A percentile compares a stretch with the other conserved stretches of the same genome.
phyloP scores from a whole-genome alignment of 53 echinoderm and acorn worm genomes.

The Paelopatides confundens region DNA sequence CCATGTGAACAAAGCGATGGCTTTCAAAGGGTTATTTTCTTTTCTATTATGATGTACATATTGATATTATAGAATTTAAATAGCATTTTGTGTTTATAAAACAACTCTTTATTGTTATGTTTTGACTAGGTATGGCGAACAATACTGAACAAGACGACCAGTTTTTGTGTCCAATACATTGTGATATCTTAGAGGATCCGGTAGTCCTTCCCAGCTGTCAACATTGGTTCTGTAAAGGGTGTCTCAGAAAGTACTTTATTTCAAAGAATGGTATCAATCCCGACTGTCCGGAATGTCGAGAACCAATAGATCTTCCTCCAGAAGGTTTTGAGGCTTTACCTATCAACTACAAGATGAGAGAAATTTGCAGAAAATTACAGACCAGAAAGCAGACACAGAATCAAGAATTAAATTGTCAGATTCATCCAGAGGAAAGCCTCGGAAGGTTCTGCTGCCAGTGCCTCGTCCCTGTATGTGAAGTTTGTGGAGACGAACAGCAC shows the following conservation, averaged over 20 bases:
- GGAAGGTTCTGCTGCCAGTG: constrained; percentile 13
- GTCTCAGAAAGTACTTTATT: not conserved
- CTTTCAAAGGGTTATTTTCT: no score
- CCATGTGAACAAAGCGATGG: no score
- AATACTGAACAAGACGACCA: not conserved
- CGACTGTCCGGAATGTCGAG: constrained; percentile 31
- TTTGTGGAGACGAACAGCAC: not conserved
- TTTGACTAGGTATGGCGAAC: not conserved
- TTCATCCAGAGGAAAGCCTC: not conserved
- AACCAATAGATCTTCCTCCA: constrained; percentile 13
- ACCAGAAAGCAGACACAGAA: not conserved
- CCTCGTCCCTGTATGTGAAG: constrained; percentile 10
- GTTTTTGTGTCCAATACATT: constrained; percentile 5
- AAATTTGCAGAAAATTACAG: not conserved
- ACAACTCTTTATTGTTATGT: no score
- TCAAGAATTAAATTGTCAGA: not conserved
- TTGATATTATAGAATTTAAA: no score
- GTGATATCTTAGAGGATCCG: constrained; percentile 1
- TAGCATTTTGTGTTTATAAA: no score
- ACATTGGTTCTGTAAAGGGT: constrained; percentile 34
- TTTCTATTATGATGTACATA: no score
- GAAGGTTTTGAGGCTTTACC: not conserved
- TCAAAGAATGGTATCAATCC: not conserved
- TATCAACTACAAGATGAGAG: constrained; percentile 10
- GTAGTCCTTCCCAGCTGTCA: constrained; percentile 13